Percentiles rank a stretch among this genome's conserved stretches.
These are phyloP conservation scores for Aricia artaxerxes DNA, from an alignment of 2,888 invertebrate species.

Conservation along the genomic window DNA sequence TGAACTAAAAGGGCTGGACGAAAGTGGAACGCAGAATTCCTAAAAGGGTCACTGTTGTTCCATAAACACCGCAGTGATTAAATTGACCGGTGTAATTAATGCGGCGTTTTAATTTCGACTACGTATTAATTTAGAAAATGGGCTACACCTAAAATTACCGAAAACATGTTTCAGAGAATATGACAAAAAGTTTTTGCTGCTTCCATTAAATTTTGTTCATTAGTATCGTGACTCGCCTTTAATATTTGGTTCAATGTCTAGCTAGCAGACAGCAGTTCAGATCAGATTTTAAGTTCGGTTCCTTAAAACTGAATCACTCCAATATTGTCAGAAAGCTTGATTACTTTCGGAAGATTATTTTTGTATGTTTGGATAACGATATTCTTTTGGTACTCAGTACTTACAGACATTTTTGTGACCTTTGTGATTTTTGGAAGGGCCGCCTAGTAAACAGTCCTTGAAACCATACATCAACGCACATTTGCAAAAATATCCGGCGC, in stretches of 20 bases:
- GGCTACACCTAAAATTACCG: conserved; percentile 4
- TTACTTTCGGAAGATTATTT: background rate
- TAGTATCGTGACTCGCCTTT: background rate
- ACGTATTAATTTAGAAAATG: conserved; percentile 16
- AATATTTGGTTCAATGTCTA: background rate
- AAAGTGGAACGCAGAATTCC: conserved; percentile 65
- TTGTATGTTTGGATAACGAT: background rate
- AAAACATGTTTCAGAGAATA: background rate
- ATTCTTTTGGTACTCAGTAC: background rate
- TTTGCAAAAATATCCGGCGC: conserved; percentile 17
- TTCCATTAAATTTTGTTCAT: background rate
- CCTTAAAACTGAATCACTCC: no score
- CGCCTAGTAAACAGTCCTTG: background rate
- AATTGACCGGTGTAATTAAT: conserved; percentile 10
- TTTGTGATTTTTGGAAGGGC: conserved; percentile 8
- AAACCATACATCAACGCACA: background rate
- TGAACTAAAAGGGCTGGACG: conserved; percentile 42
- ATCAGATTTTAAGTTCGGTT: background rate
- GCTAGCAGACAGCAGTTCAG: background rate
- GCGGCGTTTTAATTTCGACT: conserved; percentile 16
- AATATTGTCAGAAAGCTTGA: background rate
- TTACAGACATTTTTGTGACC: background rate
- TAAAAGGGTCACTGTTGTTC: conserved; percentile 43
- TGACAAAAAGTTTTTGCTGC: background rate
- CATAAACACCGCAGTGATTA: conserved; percentile 32